These are phyloP conservation scores for Picathartes gymnocephalus DNA, from an alignment of 2,113 vertebrate species.

Conservation along the genomic window DNA sequence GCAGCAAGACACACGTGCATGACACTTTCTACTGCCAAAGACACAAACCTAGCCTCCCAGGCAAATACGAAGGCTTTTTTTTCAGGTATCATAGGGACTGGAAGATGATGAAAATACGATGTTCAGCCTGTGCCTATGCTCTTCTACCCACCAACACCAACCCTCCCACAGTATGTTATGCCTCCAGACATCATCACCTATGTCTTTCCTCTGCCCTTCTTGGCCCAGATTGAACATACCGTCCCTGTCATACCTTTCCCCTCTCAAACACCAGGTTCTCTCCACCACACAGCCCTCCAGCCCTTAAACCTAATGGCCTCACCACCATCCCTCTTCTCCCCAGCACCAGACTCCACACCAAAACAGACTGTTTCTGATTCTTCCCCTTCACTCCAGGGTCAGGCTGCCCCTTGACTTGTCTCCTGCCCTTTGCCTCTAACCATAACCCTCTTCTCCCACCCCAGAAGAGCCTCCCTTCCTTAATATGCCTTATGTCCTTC, in stretches of 20 bases:
- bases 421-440: not conserved
- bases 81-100: not conserved
- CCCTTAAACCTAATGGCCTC: not conserved
- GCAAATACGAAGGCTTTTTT: not conserved
- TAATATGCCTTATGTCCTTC: not conserved
- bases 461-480: not conserved
- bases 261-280: not conserved
- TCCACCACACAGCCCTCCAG: not conserved
- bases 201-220: not conserved
- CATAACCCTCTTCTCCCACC: rapidly evolving
- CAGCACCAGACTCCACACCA: not conserved
- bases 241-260: not conserved
- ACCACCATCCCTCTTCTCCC: not conserved
- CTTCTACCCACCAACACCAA: not conserved
- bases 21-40: not conserved
- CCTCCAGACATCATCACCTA: not conserved
- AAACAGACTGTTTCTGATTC: not conserved
- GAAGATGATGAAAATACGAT: rapidly evolving
- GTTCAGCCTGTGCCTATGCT: too few species aligned
- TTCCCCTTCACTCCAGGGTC: not conserved
- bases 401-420: not conserved
- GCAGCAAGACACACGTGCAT: rapidly evolving
- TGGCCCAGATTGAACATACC: not conserved
- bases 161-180: not conserved
- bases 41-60: not conserved